phyloP scores from a whole-genome alignment of 2,888 invertebrate genomes.

The Folsomia candida region DNA sequence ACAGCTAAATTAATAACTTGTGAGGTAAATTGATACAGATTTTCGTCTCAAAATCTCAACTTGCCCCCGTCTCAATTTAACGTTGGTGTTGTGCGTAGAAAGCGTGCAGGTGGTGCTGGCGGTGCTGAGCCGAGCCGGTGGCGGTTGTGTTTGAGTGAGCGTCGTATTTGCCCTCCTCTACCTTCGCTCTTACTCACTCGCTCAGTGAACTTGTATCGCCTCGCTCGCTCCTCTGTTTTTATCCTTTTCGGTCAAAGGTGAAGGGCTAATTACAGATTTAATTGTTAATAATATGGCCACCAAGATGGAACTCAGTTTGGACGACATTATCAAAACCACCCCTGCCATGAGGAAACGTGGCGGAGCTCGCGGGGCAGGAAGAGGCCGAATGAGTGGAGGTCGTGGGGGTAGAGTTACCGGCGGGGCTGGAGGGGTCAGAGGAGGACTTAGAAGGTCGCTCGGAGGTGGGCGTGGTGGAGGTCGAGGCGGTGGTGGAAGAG shows the following conservation, averaged over 20 bases:
- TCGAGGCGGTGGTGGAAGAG: conserved; percentile 60
- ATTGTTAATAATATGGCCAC: conserved; percentile 71
- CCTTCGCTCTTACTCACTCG: background rate
- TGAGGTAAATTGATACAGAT: too few species aligned
- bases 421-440: conserved; percentile 56
- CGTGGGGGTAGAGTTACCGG: conserved; percentile 54
- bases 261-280: background rate
- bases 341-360: conserved; percentile 50
- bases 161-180: too few species aligned
- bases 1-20: background rate
- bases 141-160: background rate
- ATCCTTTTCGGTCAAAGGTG: background rate
- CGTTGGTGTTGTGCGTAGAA: too few species aligned
- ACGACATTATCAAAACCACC: conserved; percentile 82
- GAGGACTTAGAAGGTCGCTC: conserved; percentile 58
- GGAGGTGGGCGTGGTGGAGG: conserved; percentile 57
- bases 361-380: conserved; percentile 53
- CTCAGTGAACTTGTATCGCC: background rate
- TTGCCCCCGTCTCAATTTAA: too few species aligned
- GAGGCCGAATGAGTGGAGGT: conserved; percentile 55
- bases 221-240: background rate
- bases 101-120: background rate
- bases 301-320: conserved; percentile 95
- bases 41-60: too few species aligned
- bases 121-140: too few species aligned